Base-by-base conservation (phyloP, 2,113 vertebrate species). In the Silurus glanis region DNA sequence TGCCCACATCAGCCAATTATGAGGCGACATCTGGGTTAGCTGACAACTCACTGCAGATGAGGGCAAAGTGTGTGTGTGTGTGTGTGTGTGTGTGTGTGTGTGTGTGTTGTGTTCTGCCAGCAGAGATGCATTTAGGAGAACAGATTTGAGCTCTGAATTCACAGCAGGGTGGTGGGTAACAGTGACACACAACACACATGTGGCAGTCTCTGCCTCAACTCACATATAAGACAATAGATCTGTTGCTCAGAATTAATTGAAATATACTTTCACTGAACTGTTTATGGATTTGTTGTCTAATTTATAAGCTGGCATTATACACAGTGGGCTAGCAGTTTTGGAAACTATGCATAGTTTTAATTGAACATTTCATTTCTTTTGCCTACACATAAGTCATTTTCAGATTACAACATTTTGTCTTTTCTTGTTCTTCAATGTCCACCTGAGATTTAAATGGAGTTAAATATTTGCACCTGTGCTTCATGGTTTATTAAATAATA, bases 1-100 rank as follows among this genome's bases (percentile, higher is more conserved):
- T 93, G 92, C 91, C 92, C 92, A 93, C 90, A 91, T 90, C 87
- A 88, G 92, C 92, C 94, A 95, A 95, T 94, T 94, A 94, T 92
- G 92, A 91, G 87, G 87, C 91, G 87, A 93, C 93, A 95, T 94
- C 93, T 94, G 92, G 91, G 90, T 92, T 90, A 71, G 87, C 87
- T 91, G 93, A 93, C 90, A 92, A 85, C 86, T 87, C 79, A 87
- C 86, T 76, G 89, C 69, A 58, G 80, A 88, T 83, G 86, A 80
- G 86, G 80, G 87, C 25, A 66, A 81, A 83, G 88, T 82, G 86
- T 66, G 82, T 87, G 87, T 91, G 74, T 66, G 87, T 87, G 88
- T 90, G 80, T 55, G 25, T 58, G 76, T 58, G 76, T 21, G 53
- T 69, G 49, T 62, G 56, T 64, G 23, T 71, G n/a, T 85, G 90